Evolutionary conservation across 2,888 invertebrate genomes (phyloP), one percentile per base, ranked within the genome.

Genomic region (Thecophora atra): DNA sequence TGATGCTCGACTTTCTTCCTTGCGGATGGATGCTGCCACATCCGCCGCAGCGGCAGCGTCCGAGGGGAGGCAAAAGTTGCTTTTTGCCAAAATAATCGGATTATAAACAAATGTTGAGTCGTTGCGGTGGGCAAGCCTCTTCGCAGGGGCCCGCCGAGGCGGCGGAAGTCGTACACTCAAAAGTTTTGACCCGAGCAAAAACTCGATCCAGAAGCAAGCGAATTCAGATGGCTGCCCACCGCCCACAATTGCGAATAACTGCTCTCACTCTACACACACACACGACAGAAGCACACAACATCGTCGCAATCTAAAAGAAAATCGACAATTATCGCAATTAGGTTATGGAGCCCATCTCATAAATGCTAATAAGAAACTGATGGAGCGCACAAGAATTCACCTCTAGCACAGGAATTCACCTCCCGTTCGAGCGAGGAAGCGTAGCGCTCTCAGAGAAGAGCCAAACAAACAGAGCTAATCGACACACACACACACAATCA

Each of bases 291-390:
- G 1, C 11, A 17, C 15, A 26, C 28, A 26, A 30, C 77, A 74
- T 76, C 75, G 73, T 76, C 75, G 76, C 76, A 77, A 78, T 72
- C 76, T 72, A 65, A 42, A 63, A 56, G 60, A 64, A 70, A 77
- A 77, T 72, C 75, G 77, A 79, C 82, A 82, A 82, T 82, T 82
- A 82, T 79, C 81, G 78, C 82, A 82, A 82, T 82, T 82, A 82
- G 79, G 82, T 82, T 82, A 77, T 79, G 79, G 80, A 77, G 78
- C 74, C 80, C 81, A 81, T 78, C 81, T 79, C 81, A 80, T 37
- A 37, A 1, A 37, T 37, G 2, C 37, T 15, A 66, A 52, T 74
- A 71, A 70, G 47, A 15, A 68, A 13, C 28, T 15, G 15, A 17
- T 58, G 2, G 28, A 26, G 11, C 26, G n/a, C 11, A 58, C 6